These are phyloP conservation scores for Siderastrea radians DNA, from an alignment of 92 coral and sea anemone genomes.

Conservation along the genomic window DNA sequence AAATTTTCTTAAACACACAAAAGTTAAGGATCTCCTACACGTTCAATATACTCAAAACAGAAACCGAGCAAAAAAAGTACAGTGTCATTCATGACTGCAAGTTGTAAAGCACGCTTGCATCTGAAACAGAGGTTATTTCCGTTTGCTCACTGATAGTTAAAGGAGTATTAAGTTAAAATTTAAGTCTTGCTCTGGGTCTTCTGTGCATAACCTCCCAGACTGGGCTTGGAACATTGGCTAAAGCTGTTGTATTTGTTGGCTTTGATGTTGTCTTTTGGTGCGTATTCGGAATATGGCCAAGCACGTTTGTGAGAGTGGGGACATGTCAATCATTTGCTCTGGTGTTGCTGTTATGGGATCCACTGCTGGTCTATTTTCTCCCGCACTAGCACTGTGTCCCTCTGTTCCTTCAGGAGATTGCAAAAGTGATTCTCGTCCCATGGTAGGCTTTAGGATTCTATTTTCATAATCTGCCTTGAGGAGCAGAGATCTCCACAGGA, in stretches of 20 bases:
- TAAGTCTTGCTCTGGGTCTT: neutral
- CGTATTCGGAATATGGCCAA: neutral
- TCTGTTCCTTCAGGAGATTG: no score
- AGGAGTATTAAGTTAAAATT: neutral
- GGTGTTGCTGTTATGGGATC: neutral
- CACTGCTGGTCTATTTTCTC: neutral
- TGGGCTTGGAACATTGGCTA: neutral
- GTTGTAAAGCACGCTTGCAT: neutral
- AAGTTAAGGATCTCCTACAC: no score
- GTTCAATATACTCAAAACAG: no score
- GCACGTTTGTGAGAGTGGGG: no score
- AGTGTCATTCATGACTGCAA: neutral
- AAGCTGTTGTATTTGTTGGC: neutral
- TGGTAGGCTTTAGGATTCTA: neutral
- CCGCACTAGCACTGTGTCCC: no score
- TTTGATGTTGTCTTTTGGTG: neutral
- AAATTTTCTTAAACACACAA: no score
- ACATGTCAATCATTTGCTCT: neutral
- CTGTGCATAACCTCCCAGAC: neutral
- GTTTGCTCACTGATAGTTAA: neutral
- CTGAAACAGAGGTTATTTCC: neutral
- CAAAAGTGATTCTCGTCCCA: neutral
- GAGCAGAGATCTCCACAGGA: neutral
- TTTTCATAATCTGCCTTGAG: neutral
- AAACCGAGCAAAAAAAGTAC: neutral